A percentile compares a stretch with the other conserved stretches of the same genome.
Evolutionary conservation across 2,888 invertebrate species (phyloP).

Genomic region (Lampropteryx suffumata): DNA sequence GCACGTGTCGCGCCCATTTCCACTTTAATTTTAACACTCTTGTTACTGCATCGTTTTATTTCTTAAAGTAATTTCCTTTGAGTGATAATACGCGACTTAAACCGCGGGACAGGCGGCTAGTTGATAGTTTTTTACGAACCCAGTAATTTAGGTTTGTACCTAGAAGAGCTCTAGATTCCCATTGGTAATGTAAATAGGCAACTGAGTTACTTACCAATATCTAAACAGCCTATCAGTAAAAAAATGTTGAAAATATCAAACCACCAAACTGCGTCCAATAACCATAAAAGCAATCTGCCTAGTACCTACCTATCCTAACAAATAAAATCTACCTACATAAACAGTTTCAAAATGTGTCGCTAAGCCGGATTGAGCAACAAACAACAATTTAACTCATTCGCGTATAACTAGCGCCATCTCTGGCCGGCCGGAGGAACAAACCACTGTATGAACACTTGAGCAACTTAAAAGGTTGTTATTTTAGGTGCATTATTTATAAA

Average conservation of each 20-base stretch:
- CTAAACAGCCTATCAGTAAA: background rate
- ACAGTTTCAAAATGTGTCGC: constrained; percentile 43
- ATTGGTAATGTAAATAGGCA: no score
- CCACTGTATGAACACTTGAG: constrained; percentile 11
- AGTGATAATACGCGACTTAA: no score
- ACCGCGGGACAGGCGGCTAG: no score
- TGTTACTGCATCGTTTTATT: no score
- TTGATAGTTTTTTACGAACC: no score
- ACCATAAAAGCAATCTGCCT: constrained; percentile 30
- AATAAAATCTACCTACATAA: constrained; percentile 34
- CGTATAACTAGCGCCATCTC: constrained; percentile 52
- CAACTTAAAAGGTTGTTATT: constrained; percentile 16
- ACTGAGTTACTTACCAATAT: no score
- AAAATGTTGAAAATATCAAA: constrained; percentile 14
- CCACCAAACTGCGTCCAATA: constrained; percentile 26
- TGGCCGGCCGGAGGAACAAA: constrained; percentile 30
- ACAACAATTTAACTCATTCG: background rate
- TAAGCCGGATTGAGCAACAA: constrained; percentile 24
- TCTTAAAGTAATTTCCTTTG: no score
- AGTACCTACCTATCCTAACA: constrained; percentile 22
- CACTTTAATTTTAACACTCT: no score
- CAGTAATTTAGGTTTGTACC: no score
- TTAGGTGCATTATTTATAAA: constrained; percentile 29
- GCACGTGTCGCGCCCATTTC: no score
- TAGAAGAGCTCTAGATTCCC: no score